Percentiles rank a stretch among this genome's conserved stretches.
Conservation (phyloP, 2,888 invertebrate species). For the Horisme vitalbata region DNA sequence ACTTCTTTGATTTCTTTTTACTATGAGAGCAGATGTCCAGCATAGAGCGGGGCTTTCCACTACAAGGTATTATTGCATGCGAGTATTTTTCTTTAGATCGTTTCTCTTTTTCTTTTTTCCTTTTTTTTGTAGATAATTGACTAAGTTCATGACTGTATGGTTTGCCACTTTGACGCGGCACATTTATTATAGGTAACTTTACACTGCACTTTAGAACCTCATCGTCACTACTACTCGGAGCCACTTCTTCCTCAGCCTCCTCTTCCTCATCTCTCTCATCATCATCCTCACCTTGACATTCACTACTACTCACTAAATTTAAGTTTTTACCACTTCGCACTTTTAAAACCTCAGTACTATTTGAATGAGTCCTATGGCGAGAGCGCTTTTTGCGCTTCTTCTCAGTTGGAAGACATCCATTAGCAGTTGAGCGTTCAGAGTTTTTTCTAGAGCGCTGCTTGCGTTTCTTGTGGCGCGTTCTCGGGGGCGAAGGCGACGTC, state of each 20-base stretch:
- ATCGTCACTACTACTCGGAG: conserved; percentile 72
- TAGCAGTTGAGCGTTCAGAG: conserved; percentile 54
- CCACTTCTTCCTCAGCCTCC: conserved; percentile 48
- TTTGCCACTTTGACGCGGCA: conserved; percentile 74
- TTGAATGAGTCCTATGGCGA: conserved; percentile 62
- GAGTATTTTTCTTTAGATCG: conserved; percentile 68
- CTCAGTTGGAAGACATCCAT: conserved; percentile 66
- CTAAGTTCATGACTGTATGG: conserved; percentile 82
- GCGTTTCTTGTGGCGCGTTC: conserved; percentile 70
- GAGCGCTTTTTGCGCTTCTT: conserved; percentile 70
- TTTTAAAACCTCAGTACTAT: conserved; percentile 60
- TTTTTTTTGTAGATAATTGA: conserved; percentile 80
- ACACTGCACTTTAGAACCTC: conserved; percentile 74
- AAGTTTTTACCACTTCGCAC: conserved; percentile 81
- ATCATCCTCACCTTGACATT: conserved; percentile 58
- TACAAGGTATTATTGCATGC: conserved; percentile 69
- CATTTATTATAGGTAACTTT: conserved; percentile 73
- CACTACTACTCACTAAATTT: conserved; percentile 79
- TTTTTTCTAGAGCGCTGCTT: conserved; percentile 69
- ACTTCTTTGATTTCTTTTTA: conserved; percentile 77
- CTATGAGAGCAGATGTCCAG: conserved; percentile 74
- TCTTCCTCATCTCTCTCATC: conserved; percentile 47
- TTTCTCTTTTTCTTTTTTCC: conserved; percentile 69
- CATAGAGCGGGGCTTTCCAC: conserved; percentile 80
- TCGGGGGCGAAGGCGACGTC: conserved; percentile 55